Evolutionary conservation across 2,113 vertebrate genomes (phyloP), one percentile per base, ranked within the genome.

Genomic region (Eubucco bourcierii): DNA sequence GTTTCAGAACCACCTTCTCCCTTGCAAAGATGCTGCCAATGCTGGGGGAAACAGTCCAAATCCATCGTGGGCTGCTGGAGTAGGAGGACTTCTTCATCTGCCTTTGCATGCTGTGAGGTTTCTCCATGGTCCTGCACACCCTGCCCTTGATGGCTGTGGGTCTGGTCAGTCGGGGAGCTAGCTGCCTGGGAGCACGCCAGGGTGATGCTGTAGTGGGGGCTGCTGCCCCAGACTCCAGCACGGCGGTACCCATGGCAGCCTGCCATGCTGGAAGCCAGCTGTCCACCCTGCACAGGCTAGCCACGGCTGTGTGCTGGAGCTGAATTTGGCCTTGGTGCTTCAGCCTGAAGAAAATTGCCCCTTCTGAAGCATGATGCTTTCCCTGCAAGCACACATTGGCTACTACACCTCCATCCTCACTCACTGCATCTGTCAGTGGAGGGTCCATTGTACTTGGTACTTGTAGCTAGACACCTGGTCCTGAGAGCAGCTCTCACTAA

Each of bases 311-410:
- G 12, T 24, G n/a, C 53, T 2, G 1, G 20, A 44, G 33, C 24
- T 76, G 50, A 2, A 18, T 4, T 13, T 0, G 1, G 19, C 15
- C n/a, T 18, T 47, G 7, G 34, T 1, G 0, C 15, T 87, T 56
- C 3, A 3, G 0, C 33, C 8, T 71, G 41, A 56, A 56, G 53
- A 67, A 31, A 46, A 75, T 66, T 60, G 24, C 31, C 16, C 8
- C 18, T 39, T 84, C 12, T 41, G 8, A 68, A 72, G n/a, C 44
- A 24, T 25, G 29, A 6, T 5, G 19, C 31, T 72, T 53, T 89
- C 25, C 19, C 28, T 81, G 28, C 0, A 1, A 11, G 24, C 1
- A 0, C 14, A 1, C 0, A 0, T 25, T 41, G 70, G 15, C 53
- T 90, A 15, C 27, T 79, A 31, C 1, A 25, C 3, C 14, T 58